These are phyloP conservation scores for Oxyruncus cristatus DNA, from an alignment of 2,113 vertebrate genomes.

Conservation along the genomic window DNA sequence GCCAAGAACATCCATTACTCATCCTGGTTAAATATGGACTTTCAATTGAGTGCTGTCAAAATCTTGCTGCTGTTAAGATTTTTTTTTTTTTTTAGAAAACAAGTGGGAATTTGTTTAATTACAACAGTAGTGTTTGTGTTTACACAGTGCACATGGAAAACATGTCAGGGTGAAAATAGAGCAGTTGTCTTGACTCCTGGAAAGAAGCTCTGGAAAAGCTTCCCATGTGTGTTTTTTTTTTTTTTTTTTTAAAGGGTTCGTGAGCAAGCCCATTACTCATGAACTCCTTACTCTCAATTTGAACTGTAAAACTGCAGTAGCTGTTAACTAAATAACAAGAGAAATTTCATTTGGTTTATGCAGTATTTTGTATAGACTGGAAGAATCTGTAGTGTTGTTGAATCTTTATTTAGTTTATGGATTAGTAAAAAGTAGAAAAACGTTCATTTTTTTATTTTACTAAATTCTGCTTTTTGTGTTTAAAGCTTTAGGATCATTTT, in stretches of 20 bases:
- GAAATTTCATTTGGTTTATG: background rate
- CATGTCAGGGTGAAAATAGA: background rate
- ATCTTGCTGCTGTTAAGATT: background rate
- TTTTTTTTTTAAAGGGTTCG: background rate
- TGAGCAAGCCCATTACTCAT: background rate
- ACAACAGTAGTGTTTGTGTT: background rate
- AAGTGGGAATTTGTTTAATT: background rate
- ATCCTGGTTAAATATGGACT: background rate
- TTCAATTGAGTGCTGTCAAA: background rate
- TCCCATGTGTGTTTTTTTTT: background rate
- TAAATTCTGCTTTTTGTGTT: constrained; percentile 60
- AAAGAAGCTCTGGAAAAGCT: background rate
- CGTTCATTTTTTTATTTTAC: background rate
- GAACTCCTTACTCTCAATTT: background rate
- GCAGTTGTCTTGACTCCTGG: background rate
- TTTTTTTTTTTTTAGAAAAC: background rate
- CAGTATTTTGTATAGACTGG: background rate
- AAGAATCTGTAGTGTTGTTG: background rate
- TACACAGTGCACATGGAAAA: background rate
- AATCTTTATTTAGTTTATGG: background rate
- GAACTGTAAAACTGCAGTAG: background rate
- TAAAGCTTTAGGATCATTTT: constrained; percentile 96
- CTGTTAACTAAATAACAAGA: background rate
- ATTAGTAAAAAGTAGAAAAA: constrained; percentile 39
- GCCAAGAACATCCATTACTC: background rate